Percentiles rank a stretch among this genome's conserved stretches.
Conservation (phyloP, 2,888 invertebrate genomes). For the Urechis unicinctus region DNA sequence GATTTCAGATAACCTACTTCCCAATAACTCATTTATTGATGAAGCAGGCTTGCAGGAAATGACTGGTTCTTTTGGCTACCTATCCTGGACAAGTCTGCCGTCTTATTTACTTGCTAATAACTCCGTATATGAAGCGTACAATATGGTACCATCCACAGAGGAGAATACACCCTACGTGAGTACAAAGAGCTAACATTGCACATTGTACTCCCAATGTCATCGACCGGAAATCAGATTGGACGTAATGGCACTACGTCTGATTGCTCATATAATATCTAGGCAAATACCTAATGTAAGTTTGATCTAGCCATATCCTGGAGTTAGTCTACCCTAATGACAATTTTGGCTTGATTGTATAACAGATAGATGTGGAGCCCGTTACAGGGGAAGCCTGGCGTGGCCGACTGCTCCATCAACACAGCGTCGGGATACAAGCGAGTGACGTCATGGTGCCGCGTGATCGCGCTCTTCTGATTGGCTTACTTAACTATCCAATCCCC, state of each 20-base stretch:
- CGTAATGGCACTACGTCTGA: too few species aligned
- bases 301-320: too few species aligned
- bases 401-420: conserved; percentile 12
- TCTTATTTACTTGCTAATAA: conserved; percentile 12
- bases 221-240: too few species aligned
- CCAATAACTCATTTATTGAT: conserved; percentile 7
- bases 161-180: conserved; percentile 1
- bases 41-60: conserved; percentile 17
- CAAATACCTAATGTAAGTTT: too few species aligned
- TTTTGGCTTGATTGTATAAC: too few species aligned
- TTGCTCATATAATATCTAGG: too few species aligned
- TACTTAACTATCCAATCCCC: conserved; percentile 10
- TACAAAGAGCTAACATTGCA: background rate
- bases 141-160: background rate
- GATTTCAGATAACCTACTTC: conserved; percentile 10
- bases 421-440: conserved; percentile 7
- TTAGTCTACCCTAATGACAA: too few species aligned
- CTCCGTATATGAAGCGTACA: background rate
- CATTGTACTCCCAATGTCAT: background rate
- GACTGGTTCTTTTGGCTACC: conserved; percentile 11
- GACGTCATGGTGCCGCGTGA: conserved; percentile 1
- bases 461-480: background rate
- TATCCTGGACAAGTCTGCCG: conserved; percentile 14
- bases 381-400: conserved; percentile 16
- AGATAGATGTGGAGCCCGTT: conserved; percentile 15